Evolutionary conservation across 2,113 vertebrate species (phyloP).

Genomic region (Serinus canaria): DNA sequence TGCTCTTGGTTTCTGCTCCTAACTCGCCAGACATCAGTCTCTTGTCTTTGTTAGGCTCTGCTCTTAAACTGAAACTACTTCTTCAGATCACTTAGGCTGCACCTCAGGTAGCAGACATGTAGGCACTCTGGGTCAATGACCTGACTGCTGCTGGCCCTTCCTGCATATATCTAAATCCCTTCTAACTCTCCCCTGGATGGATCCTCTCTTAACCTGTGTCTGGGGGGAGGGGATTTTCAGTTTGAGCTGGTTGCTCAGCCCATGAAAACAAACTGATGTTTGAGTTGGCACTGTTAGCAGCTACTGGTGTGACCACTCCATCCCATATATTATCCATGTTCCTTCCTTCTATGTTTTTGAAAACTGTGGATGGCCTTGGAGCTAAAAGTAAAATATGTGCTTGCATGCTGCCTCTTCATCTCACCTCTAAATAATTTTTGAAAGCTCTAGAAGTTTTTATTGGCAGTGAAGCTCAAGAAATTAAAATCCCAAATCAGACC

Average conservation of each 20-base stretch:
- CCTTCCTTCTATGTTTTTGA: neutral
- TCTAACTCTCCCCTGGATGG: neutral
- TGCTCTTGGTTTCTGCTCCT: neutral
- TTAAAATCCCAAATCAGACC: neutral
- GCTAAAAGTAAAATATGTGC: neutral
- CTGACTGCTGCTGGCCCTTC: neutral
- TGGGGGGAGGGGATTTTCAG: neutral
- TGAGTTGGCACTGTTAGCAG: neutral
- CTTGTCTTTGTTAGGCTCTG: neutral
- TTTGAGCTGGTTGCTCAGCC: neutral
- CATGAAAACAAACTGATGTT: neutral
- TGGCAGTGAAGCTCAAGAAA: neutral
- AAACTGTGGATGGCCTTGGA: neutral
- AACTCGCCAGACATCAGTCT: neutral
- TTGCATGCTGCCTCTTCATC: neutral
- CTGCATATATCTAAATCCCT: neutral
- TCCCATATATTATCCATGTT: neutral
- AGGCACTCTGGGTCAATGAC: neutral
- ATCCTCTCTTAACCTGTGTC: neutral
- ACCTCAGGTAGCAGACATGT: neutral
- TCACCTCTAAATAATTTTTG: neutral
- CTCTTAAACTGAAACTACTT: neutral
- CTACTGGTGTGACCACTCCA: neutral
- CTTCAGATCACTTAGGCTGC: neutral
- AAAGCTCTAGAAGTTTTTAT: neutral